Evolutionary conservation across 2,888 invertebrate genomes (phyloP), one percentile per base, ranked within the genome.

Genomic region (Galeruca laticollis): DNA sequence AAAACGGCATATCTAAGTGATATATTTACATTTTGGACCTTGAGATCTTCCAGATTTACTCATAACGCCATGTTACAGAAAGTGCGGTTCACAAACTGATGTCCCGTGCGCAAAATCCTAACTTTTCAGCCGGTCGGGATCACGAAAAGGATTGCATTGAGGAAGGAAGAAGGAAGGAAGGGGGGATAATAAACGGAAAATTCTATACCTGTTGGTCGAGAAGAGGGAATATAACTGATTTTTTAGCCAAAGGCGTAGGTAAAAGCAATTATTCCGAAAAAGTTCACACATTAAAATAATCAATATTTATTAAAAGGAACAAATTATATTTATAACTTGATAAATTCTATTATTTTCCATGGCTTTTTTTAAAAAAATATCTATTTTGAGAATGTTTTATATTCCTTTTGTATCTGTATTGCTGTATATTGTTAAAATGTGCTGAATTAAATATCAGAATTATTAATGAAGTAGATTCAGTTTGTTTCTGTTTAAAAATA

Each of bases 41-140:
- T 26, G n/a, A 33, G 51, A 49, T 63, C 11, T 54, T 49, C 64
- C 60, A 54, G 40, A 40, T 31, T 54, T 60, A 21, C 64, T 71
- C 54, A 67, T 71, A 71, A 60, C 68, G 71, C 71, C 71, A 71
- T 71, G 60, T 64, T 64, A 40, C 52, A 68, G 61, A 63, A 67
- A 68, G 63, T 68, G 67, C 60, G 54, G 71, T 59, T 71, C 68
- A 71, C 71, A 71, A 66, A 63, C 63, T 59, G n/a, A 52, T 21
- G 18, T 5, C 31, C 3, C 26, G 5, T 37, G 71, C 71, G 71
- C 68, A 67, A 33, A 59, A 71, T 63, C 71, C 26, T 33, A 6
- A 15, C 43, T 47, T 15, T 15, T 15, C 18, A 47, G 6, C 15
- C 43, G 43, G 43, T 47, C 47, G 52, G 64, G 69, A 64, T 64